Evolutionary conservation across 2,888 invertebrate species (phyloP), one percentile per base, ranked within the genome.

Genomic region (Folsomia manolachei): DNA sequence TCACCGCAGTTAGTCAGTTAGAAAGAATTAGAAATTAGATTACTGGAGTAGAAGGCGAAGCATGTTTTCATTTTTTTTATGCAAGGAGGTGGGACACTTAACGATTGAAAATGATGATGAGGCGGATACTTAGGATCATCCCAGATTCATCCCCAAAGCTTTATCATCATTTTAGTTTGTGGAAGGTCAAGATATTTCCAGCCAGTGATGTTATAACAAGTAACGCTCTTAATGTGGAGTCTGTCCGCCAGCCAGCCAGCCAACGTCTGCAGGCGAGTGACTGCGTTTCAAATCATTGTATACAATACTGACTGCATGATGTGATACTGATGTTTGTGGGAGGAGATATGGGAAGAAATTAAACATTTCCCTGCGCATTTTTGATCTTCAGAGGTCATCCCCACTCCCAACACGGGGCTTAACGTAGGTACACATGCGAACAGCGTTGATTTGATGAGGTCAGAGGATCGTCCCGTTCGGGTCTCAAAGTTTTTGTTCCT

Each of bases 21-120:
- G 62, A 23, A 60, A 11, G 60, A 51, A n/a, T n/a, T n/a, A n/a
- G 39, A 39, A 39, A 39, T 39, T 9, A 39, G 14, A 14, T 14
- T 11, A 64, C 24, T 64, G 25, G 19, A 27, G 24, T 64, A 19
- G 64, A 64, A 27, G 64, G 27, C 18, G 64, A 19, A 64, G 64
- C n/a, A n/a, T n/a, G n/a, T n/a, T n/a, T n/a, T n/a, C n/a, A n/a
- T n/a, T 64, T 64, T 66, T 66, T 56, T 39, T 52, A 52, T 39
- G 65, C 24, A 26, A 21, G 27, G 9, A 27, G 63, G 63, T 26
- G 63, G 63, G 27, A 27, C 63, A n/a, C 18, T 27, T 26, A 14
- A 26, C 18, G 63, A 63, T 63, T 63, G 27, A 63, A n/a, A 27
- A 63, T 63, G 27, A 27, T 63, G 63, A 26, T 63, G 25, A 63